These are phyloP conservation scores for Drosophila nr. perissopoda DNA, from an alignment of 2,888 invertebrate species.

Conservation along the genomic window DNA sequence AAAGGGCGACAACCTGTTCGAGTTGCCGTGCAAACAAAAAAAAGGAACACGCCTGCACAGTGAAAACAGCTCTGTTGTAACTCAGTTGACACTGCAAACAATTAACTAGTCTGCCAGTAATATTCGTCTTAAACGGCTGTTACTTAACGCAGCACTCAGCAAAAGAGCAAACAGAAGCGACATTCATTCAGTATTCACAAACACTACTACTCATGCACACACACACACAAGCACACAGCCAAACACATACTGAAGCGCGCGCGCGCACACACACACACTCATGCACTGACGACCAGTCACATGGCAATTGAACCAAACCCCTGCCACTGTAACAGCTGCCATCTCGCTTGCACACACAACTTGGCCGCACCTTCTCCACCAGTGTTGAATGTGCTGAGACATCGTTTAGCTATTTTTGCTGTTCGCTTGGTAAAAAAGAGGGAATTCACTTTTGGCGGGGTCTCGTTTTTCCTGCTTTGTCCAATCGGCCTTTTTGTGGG, in stretches of 20 bases:
- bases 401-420: slow-evolving; percentile 63
- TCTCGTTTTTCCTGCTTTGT: slow-evolving; percentile 84
- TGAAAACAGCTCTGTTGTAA: slow-evolving; percentile 16
- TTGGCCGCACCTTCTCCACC: slow-evolving; percentile 66
- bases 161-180: slow-evolving; percentile 41
- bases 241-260: background rate
- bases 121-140: slow-evolving; percentile 36
- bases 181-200: slow-evolving; percentile 29
- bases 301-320: slow-evolving; percentile 72
- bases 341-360: slow-evolving; percentile 62
- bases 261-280: slow-evolving; percentile 31
- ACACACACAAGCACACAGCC: slow-evolving; percentile 1
- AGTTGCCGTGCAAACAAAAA: slow-evolving; percentile 14
- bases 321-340: slow-evolving; percentile 61
- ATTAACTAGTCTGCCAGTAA: slow-evolving; percentile 33
- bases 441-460: slow-evolving; percentile 86
- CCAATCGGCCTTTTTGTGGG: slow-evolving; percentile 77
- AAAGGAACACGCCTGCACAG: slow-evolving; percentile 4
- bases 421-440: slow-evolving; percentile 85
- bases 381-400: slow-evolving; percentile 51
- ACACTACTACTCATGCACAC: slow-evolving; percentile 3
- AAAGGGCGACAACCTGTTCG: slow-evolving; percentile 46
- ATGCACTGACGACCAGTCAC: slow-evolving; percentile 67
- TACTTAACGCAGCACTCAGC: slow-evolving; percentile 22
- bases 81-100: slow-evolving; percentile 3